Base-by-base conservation (phyloP, 2,797 vertebrate species). In the Enteromius mattozi region DNA sequence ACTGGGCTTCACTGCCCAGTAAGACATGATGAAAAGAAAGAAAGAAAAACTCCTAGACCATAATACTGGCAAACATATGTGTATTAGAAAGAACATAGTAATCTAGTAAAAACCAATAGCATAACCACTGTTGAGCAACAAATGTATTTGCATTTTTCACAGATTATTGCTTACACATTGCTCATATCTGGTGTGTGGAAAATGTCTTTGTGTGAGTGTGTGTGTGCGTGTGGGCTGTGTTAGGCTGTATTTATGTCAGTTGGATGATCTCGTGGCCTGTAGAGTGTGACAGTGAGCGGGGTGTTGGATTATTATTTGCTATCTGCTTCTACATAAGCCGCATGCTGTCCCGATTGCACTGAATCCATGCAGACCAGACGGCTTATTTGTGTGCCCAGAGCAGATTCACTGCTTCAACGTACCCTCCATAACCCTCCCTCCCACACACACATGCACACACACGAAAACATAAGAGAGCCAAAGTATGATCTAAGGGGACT, bases 331-430 rank as follows among this genome's bases (percentile, higher is more conserved):
- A 49, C 35, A 65, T 42, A 61, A 86, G 49, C 37, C 1, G 51
- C 81, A 78, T 80, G 70, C 63, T 83, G 85, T 69, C 42, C 56
- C 7, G n/a, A 45, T 61, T 66, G 72, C 49, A 59, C 19, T 63
- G 80, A 81, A 80, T 85, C 75, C 68, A 42, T 51, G 56, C 66
- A 68, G 76, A 66, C 81, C 85, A 75, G 81, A 80, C 56, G 42
- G 68, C 80, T 86, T 59, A 47, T 81, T 71, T 59, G 30, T 37
- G 72, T 63, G 27, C 74, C 71, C 72, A 82, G 66, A 77, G 63
- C 72, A 65, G 66, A 79, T 61, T 70, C 35, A 49, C 59, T 77
- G 70, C 35, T 68, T 78, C 56, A 35, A 30, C 69, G 74, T 33
- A 27, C 5, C 66, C 76, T 61, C 12, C 33, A 70, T 59, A 59